A percentile compares a stretch with the other conserved stretches of the same genome.
Conservation (phyloP, 2,797 vertebrate species). For the Alosa sapidissima region DNA sequence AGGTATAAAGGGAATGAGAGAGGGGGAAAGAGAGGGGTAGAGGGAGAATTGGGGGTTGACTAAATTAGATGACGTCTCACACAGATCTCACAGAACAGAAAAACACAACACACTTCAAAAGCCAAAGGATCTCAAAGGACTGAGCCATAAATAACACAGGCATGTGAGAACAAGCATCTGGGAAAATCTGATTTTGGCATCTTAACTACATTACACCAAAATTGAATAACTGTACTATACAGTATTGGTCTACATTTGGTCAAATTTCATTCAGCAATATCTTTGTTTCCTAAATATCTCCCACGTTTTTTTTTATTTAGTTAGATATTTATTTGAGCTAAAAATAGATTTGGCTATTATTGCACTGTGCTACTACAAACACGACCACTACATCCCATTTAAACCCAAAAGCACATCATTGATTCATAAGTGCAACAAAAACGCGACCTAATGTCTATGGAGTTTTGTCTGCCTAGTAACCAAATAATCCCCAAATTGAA, state of each 20-base stretch:
- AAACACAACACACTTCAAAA: slow-evolving; percentile 15
- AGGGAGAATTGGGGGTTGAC: neutral
- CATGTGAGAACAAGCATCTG: neutral
- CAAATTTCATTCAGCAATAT: neutral
- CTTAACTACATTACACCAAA: neutral
- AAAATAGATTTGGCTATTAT: neutral
- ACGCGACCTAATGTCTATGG: neutral
- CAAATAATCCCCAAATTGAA: neutral
- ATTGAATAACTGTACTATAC: neutral
- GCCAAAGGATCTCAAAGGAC: neutral
- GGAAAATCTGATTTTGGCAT: neutral
- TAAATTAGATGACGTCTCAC: neutral
- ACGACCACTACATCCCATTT: too few species aligned
- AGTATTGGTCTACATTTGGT: neutral
- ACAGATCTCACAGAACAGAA: neutral
- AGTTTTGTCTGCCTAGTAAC: neutral
- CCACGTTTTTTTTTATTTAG: neutral
- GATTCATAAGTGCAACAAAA: neutral
- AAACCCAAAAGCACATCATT: too few species aligned
- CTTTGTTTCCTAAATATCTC: neutral
- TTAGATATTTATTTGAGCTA: neutral
- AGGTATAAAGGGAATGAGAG: neutral
- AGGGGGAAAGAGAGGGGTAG: neutral
- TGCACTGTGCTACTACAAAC: neutral
- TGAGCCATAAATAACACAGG: neutral